Evolutionary conservation across 2,113 vertebrate genomes (phyloP).

Genomic region (Colius striatus): DNA sequence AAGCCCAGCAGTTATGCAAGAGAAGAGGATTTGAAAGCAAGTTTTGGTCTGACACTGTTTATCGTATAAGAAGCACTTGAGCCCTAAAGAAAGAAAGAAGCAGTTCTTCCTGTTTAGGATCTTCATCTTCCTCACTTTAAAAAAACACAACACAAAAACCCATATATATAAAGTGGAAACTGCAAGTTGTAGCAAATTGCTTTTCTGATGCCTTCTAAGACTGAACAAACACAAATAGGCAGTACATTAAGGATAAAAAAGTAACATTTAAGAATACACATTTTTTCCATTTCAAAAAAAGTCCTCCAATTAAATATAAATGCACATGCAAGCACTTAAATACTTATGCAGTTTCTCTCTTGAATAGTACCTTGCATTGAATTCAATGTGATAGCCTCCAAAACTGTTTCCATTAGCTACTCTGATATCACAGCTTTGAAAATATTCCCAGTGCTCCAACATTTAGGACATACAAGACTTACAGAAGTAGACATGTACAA

Average conservation of each 20-base stretch:
- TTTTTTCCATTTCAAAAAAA: conserved; percentile 20
- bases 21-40: not conserved
- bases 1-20: not conserved
- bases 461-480: not conserved
- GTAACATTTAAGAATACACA: not conserved
- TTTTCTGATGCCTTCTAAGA: conserved; percentile 11
- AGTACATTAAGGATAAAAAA: not conserved
- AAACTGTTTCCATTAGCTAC: not conserved
- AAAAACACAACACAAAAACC: not conserved
- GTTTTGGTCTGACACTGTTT: not conserved
- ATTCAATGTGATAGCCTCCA: not conserved
- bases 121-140: not conserved
- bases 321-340: not conserved
- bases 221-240: not conserved
- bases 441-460: not conserved
- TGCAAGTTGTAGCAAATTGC: not conserved
- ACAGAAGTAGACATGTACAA: not conserved
- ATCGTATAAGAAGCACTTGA: not conserved
- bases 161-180: not conserved
- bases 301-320: conserved; percentile 29
- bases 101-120: not conserved
- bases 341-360: not conserved
- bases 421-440: not conserved
- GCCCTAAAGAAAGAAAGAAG: not conserved
- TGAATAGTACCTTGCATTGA: not conserved